Evolutionary conservation across 2,113 vertebrate genomes (phyloP).

Genomic region (Cephalophus harveyi): DNA sequence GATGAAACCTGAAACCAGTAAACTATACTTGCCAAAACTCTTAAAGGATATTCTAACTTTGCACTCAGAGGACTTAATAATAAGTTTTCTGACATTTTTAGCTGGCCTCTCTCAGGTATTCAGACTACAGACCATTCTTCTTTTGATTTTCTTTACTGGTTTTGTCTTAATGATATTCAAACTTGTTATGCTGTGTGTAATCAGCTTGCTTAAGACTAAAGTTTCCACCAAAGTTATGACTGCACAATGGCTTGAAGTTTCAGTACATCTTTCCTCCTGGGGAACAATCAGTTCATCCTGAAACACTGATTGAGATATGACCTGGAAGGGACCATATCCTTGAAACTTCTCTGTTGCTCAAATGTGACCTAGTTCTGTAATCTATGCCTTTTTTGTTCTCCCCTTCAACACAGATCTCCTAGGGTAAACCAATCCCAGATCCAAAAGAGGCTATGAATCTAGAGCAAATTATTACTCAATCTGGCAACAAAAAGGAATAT

Average conservation of each 20-base stretch:
- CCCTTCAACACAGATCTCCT: neutral
- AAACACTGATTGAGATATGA: neutral
- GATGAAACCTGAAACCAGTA: neutral
- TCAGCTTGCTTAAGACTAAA: neutral
- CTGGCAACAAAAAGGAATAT: neutral
- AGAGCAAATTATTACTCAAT: neutral
- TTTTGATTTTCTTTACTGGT: neutral
- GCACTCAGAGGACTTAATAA: neutral
- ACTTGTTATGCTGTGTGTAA: neutral
- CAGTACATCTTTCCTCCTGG: neutral
- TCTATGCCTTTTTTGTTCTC: neutral
- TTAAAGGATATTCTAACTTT: neutral
- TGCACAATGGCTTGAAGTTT: neutral
- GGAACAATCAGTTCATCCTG: neutral
- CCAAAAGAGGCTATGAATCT: neutral
- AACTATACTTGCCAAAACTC: neutral
- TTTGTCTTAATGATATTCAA: neutral
- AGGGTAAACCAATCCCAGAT: neutral
- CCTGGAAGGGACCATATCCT: neutral
- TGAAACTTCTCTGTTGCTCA: neutral
- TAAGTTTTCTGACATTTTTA: neutral
- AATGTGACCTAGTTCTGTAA: neutral
- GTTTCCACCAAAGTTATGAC: neutral
- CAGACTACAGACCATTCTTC: neutral
- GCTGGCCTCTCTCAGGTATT: neutral